Evolutionary conservation across 1,140 invertebrate genomes (phyloP).

Genomic region (Plutomurus gul): DNA sequence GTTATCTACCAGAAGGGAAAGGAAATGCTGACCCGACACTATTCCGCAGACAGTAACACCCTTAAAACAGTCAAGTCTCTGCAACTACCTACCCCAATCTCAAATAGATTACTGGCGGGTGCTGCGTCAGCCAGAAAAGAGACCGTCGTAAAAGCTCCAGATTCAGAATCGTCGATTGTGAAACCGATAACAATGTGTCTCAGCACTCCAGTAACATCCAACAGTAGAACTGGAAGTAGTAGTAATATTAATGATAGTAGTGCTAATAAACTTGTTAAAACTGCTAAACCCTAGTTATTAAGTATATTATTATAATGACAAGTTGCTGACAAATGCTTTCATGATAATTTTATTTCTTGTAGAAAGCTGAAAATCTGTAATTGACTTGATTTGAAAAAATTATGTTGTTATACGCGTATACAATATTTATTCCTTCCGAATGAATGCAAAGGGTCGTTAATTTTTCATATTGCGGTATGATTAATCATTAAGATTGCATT

Average conservation of each 20-base stretch:
- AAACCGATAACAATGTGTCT: constrained; percentile 12
- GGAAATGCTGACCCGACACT: constrained; percentile 16
- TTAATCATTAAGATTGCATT: no score
- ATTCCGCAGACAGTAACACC: background rate
- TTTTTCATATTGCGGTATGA: no score
- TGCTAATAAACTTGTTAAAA: constrained; percentile 12
- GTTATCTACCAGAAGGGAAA: constrained; percentile 44
- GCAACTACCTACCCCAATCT: background rate
- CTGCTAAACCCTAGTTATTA: background rate
- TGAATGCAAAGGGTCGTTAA: no score
- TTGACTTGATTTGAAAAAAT: no score
- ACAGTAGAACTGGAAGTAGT: background rate
- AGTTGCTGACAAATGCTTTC: no score
- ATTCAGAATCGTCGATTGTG: no score
- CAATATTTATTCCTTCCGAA: no score
- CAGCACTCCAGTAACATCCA: background rate
- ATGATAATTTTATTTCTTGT: no score
- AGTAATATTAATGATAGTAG: background rate
- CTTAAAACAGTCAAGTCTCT: background rate
- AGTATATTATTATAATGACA: background rate
- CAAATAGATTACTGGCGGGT: background rate
- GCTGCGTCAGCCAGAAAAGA: background rate
- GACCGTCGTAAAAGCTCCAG: background rate
- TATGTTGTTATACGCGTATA: no score
- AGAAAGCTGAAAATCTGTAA: no score